Evolutionary conservation across 2,797 vertebrate species (phyloP).

Genomic region (Potorous gilbertii): DNA sequence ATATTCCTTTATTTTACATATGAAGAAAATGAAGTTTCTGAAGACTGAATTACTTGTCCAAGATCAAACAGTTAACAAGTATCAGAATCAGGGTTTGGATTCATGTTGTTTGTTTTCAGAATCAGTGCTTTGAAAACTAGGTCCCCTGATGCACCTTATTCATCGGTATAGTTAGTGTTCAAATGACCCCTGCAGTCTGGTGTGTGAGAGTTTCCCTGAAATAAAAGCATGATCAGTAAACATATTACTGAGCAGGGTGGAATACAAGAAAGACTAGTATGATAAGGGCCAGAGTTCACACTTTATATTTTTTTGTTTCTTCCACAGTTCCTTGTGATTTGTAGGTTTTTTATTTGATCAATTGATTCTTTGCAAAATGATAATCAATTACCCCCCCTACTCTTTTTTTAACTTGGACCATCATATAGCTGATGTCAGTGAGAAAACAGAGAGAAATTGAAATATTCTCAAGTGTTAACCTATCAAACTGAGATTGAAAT

Average conservation of each 20-base stretch:
- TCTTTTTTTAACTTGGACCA: conserved; percentile 18
- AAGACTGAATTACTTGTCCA: not conserved
- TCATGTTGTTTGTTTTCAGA: not conserved
- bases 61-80: not conserved
- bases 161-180: not conserved
- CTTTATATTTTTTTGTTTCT: not conserved
- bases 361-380: not conserved
- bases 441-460: conserved; percentile 16
- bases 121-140: not conserved
- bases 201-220: not conserved
- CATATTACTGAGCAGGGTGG: not conserved
- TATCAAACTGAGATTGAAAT: conserved; percentile 5
- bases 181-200: not conserved
- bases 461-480: not conserved
- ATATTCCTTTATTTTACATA: not conserved
- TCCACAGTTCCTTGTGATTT: not conserved
- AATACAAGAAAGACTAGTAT: not conserved
- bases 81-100: not conserved
- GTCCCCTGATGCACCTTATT: not conserved
- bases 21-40: conserved; percentile 20
- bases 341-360: conserved; percentile 14
- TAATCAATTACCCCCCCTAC: not conserved
- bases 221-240: not conserved
- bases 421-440: not conserved
- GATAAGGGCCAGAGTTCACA: not conserved